phyloP scores from a whole-genome alignment of 2,797 vertebrate species.

The Orientallactaga sibirica region DNA sequence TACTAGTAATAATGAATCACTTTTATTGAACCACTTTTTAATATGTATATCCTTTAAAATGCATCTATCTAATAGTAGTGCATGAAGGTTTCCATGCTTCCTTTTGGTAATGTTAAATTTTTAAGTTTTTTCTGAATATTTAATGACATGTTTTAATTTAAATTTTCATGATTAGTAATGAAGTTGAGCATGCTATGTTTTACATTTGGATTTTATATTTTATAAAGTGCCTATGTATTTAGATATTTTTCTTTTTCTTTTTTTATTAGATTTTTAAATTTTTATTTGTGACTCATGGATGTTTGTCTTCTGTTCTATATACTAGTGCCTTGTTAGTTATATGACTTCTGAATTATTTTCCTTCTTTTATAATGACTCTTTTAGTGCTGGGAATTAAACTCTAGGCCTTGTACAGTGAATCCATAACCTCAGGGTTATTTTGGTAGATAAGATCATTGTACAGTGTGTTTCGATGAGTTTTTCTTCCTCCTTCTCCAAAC shows the following conservation, averaged over 20 bases:
- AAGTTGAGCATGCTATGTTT: conserved; percentile 22
- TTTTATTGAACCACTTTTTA: conserved; percentile 22
- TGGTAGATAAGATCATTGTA: neutral
- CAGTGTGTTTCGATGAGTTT: neutral
- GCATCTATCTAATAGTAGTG: neutral
- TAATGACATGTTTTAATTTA: conserved; percentile 27
- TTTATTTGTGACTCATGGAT: neutral
- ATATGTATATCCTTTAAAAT: conserved; percentile 15
- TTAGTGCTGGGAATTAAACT: neutral
- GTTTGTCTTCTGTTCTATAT: neutral
- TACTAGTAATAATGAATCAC: neutral
- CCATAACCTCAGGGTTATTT: no score
- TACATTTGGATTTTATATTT: conserved; percentile 38
- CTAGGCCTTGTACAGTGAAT: no score
- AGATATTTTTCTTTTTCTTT: neutral
- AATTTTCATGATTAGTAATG: conserved; percentile 28
- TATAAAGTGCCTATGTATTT: neutral
- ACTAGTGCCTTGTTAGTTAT: neutral
- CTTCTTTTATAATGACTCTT: neutral
- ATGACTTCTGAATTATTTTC: conserved; percentile 3
- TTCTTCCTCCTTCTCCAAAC: neutral
- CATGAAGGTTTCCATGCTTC: neutral
- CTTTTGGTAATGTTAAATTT: conserved; percentile 27
- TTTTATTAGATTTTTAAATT: neutral
- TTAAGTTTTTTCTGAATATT: conserved; percentile 33